phyloP scores from a whole-genome alignment of 2,113 vertebrate genomes.

The Macquaria ambigua region DNA sequence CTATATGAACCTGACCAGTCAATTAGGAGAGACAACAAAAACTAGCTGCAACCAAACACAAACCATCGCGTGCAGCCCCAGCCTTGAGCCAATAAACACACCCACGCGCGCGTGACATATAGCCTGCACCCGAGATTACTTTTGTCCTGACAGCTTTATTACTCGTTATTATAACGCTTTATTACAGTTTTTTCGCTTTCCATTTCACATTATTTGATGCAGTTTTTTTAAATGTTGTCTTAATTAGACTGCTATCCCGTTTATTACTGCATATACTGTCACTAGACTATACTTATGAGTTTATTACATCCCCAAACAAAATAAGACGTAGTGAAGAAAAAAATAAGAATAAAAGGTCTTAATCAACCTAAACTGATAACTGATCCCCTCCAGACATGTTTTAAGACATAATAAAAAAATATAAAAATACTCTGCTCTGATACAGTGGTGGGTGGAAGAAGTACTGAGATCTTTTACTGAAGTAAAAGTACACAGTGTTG shows the following conservation, averaged over 20 bases:
- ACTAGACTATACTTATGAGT: too few species aligned
- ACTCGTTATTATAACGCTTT: neutral
- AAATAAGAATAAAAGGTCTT: neutral
- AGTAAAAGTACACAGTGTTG: neutral
- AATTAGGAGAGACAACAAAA: constrained; percentile 61
- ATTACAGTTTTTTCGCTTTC: neutral
- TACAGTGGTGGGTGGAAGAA: neutral
- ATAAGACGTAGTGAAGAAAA: neutral
- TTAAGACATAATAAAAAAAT: too few species aligned
- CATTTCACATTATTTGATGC: too few species aligned
- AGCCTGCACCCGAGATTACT: constrained; percentile 6
- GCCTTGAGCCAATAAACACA: constrained; percentile 33
- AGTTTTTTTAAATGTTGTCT: neutral
- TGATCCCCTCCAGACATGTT: neutral
- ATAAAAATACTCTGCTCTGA: neutral
- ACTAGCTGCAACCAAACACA: constrained; percentile 45
- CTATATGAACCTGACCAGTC: constrained; percentile 61
- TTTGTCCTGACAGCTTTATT: neutral
- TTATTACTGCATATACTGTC: neutral
- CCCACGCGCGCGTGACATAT: constrained; percentile 2
- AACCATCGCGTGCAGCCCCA: constrained; percentile 43
- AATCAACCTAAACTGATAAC: neutral
- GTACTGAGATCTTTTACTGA: neutral
- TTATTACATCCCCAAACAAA: neutral
- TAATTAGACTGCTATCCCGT: neutral